Percentiles rank a stretch among this genome's conserved stretches.
phyloP scores from a whole-genome alignment of 2,113 vertebrate species.

The Piprites chloris region DNA sequence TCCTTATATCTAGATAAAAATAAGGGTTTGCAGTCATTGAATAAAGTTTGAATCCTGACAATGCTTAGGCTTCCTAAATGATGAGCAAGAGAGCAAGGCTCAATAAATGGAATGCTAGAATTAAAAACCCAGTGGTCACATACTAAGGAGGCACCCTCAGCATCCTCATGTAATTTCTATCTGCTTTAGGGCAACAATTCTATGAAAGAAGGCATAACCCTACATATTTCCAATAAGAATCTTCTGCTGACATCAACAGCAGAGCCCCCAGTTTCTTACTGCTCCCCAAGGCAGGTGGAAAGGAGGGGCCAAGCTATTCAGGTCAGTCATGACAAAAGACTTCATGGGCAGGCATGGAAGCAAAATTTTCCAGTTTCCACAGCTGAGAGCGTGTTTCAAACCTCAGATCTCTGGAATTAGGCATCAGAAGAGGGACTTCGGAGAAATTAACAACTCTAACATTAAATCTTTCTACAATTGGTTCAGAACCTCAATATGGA shows the following conservation, averaged over 20 bases:
- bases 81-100: neutral
- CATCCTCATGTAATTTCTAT: neutral
- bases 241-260: neutral
- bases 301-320: neutral
- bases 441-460: neutral
- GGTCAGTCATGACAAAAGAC: neutral
- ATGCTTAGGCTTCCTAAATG: neutral
- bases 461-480: neutral
- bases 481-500: neutral
- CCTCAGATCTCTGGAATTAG: neutral
- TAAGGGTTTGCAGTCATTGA: neutral
- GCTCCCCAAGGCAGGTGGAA: neutral
- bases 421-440: neutral
- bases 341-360: neutral
- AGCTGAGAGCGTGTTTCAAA: neutral
- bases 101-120: neutral
- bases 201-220: neutral
- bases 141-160: neutral
- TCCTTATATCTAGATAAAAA: neutral
- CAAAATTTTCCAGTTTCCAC: neutral
- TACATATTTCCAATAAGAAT: neutral
- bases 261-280: neutral
- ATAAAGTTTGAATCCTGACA: neutral
- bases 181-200: neutral
- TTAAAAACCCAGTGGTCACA: neutral